Evolutionary conservation across 2,888 invertebrate genomes (phyloP).

Genomic region (Steinernema hermaphroditum): DNA sequence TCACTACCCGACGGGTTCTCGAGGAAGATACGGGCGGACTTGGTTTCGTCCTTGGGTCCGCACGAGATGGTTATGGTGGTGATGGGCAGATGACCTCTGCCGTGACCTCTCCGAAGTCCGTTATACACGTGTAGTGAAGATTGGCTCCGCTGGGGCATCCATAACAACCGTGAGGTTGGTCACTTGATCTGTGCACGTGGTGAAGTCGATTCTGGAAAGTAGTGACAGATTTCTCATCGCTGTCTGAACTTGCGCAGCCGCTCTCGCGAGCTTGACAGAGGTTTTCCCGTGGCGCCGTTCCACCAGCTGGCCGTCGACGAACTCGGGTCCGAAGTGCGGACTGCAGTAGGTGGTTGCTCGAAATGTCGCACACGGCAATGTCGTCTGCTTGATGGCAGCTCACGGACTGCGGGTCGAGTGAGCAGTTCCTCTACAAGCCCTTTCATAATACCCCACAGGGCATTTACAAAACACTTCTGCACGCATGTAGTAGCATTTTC

Average conservation of each 20-base stretch:
- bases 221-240: background rate
- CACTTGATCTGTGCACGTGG: background rate
- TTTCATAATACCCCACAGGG: too few species aligned
- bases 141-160: too few species aligned
- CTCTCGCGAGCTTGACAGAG: background rate
- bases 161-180: background rate
- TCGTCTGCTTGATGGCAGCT: background rate
- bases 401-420: background rate
- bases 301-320: background rate
- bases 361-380: background rate
- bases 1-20: too few species aligned
- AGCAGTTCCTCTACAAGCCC: too few species aligned
- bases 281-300: background rate
- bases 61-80: too few species aligned
- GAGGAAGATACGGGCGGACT: too few species aligned
- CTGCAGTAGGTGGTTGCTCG: background rate
- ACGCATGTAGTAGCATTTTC: too few species aligned
- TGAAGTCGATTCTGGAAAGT: background rate
- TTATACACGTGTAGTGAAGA: too few species aligned
- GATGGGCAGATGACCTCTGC: too few species aligned
- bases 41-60: too few species aligned
- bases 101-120: too few species aligned
- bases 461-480: too few species aligned
- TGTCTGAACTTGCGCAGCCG: background rate
- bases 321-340: background rate